These are phyloP conservation scores for Sylvilagus floridanus DNA, from an alignment of 2,797 vertebrate species.

Conservation along the genomic window DNA sequence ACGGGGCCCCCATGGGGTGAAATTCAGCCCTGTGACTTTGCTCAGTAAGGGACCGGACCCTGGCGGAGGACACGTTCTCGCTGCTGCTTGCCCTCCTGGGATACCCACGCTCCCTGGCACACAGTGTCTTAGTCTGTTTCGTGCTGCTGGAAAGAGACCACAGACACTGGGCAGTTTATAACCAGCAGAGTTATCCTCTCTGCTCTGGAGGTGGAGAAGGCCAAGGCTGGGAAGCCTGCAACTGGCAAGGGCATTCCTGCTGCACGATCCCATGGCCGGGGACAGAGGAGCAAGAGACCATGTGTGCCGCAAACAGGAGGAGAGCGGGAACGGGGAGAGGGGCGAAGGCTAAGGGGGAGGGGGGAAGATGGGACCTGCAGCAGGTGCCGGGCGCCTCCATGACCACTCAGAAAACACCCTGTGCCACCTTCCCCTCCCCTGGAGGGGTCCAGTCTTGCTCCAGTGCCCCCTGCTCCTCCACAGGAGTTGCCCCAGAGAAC, in stretches of 20 bases:
- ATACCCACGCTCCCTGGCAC: neutral
- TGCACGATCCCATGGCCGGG: neutral
- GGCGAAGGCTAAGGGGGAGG: no score
- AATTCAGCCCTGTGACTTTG: neutral
- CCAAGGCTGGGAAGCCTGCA: neutral
- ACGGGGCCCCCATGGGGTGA: neutral
- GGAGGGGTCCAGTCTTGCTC: neutral
- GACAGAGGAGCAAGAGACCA: neutral
- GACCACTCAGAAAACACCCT: neutral
- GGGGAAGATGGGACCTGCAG: neutral
- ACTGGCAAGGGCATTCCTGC: neutral
- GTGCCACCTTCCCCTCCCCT: neutral
- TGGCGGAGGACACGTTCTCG: neutral
- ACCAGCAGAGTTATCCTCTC: neutral
- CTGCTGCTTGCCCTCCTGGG: neutral
- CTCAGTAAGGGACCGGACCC: neutral
- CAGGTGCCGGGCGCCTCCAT: neutral
- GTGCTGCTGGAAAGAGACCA: neutral
- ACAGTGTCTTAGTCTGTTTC: neutral
- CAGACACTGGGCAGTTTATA: neutral
- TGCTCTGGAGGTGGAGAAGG: neutral
- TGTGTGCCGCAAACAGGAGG: neutral
- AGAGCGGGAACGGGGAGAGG: neutral
- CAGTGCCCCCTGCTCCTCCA: rapidly evolving
- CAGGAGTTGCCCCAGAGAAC: neutral